phyloP scores from a whole-genome alignment of 2,888 invertebrate genomes.

The Drosophila flavopinicola region DNA sequence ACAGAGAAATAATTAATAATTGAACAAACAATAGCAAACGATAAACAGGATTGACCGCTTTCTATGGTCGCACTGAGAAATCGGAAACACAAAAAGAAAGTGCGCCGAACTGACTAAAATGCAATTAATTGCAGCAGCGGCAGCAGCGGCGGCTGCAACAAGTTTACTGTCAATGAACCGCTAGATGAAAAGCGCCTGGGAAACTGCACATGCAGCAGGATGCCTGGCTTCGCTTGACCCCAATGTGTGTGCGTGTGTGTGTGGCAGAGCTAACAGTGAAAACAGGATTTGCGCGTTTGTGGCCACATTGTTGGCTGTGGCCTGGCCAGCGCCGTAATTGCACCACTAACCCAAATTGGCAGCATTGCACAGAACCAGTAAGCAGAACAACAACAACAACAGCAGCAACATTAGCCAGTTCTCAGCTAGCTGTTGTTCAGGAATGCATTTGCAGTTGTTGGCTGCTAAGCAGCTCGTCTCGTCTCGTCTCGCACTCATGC shows the following conservation, averaged over 20 bases:
- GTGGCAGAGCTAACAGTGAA: slow-evolving; percentile 75
- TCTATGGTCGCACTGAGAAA: slow-evolving; percentile 66
- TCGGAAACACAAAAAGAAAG: slow-evolving; percentile 75
- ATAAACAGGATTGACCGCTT: slow-evolving; percentile 74
- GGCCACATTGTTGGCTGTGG: slow-evolving; percentile 25
- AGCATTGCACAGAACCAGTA: slow-evolving; percentile 58
- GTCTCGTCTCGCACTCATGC: background rate
- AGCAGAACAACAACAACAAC: slow-evolving; percentile 20
- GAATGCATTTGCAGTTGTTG: no score
- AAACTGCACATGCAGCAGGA: slow-evolving; percentile 22
- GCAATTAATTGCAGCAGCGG: slow-evolving; percentile 65
- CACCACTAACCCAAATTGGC: slow-evolving; percentile 78
- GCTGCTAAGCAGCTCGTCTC: no score
- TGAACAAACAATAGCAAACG: slow-evolving; percentile 5
- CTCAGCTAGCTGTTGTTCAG: no score
- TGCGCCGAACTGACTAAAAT: slow-evolving; percentile 67
- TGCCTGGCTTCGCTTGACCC: slow-evolving; percentile 56
- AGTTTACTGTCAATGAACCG: slow-evolving; percentile 74
- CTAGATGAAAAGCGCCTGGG: slow-evolving; percentile 44
- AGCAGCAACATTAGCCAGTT: no score
- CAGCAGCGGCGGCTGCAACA: slow-evolving; percentile 25
- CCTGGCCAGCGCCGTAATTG: slow-evolving; percentile 46
- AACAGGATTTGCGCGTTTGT: slow-evolving; percentile 73
- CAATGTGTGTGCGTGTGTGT: slow-evolving; percentile 59
- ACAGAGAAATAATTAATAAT: slow-evolving; percentile 50